Conservation (phyloP, 2,888 invertebrate species). For the Polymixis flavicincta region DNA sequence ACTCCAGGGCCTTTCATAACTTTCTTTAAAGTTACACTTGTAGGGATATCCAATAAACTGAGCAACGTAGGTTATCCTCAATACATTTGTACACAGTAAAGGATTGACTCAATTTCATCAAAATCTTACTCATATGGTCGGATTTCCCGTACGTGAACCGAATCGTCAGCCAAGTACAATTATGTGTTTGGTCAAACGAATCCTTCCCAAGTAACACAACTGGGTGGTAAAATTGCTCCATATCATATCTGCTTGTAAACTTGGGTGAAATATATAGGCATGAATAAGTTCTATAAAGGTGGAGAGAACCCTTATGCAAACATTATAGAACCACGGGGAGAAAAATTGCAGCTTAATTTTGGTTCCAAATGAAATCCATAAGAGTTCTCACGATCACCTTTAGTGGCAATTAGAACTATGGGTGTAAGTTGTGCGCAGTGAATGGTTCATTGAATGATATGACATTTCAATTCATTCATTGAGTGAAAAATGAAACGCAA, state of each 20-base stretch:
- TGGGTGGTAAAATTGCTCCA: neutral
- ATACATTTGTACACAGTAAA: neutral
- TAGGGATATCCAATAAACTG: too few species aligned
- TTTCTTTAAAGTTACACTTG: neutral
- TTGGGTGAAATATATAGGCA: neutral
- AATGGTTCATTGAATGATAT: too few species aligned
- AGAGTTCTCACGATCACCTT: neutral
- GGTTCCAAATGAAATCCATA: neutral
- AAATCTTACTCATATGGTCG: neutral
- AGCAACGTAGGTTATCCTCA: neutral
- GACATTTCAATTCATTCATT: neutral
- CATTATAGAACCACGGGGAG: neutral
- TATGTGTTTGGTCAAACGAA: neutral
- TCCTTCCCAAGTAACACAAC: neutral
- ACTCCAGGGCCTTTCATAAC: neutral
- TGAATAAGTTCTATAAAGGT: neutral
- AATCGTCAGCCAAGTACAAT: slow-evolving; percentile 3
- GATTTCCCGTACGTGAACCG: slow-evolving; percentile 29
- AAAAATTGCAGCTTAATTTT: neutral
- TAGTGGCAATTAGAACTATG: neutral
- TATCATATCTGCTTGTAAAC: neutral
- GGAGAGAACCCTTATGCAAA: slow-evolving; percentile 1
- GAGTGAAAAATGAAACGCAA: neutral
- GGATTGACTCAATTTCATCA: neutral
- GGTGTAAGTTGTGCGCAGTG: neutral